Evolutionary conservation across 1,140 invertebrate species (phyloP), one percentile per base, ranked within the genome.

Genomic region (Bombus picipes): DNA sequence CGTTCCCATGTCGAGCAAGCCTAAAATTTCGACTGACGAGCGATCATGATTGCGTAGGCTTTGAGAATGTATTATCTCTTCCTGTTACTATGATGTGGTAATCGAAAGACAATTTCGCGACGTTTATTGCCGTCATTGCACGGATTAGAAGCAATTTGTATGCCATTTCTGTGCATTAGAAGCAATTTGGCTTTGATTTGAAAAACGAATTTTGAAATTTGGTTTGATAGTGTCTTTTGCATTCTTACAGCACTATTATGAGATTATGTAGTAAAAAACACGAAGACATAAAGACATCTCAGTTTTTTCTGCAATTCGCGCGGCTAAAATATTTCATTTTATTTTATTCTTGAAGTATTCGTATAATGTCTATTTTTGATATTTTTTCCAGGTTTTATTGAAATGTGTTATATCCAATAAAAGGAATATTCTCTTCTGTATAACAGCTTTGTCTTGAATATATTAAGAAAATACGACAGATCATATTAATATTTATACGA

Each of bases 1-100:
- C 57, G 57, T 85, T 85, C 70, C 70, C 77, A 84, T 84, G 76
- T 76, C 72, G 28, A 34, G 22, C 39, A n/a, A 18, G 25, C 41
- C 57, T 80, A 53, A 80, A 85, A 85, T 73, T 62, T 80, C 66
- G 37, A 62, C 25, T 34, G 25, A 39, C 34, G 37, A 76, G 18
- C 39, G 39, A 73, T 32, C n/a, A 9, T 47, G n/a, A 9, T 15
- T 47, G 72, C 41, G 39, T 47, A 41, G 28, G 15, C 25, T 73
- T 32, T 22, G 13, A 32, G 13, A 74, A 74, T 47, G 39, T 1
- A 22, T n/a, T 22, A 15, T 74, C 18, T 43, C 9, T 74, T 47
- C 25, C 18, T 18, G 13, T n/a, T 9, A 15, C 28, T 41, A 18
- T 15, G 39, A 22, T 12, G 39, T n/a, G 37, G 25, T 41, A 72